These are phyloP conservation scores for Papilio gigon DNA, from an alignment of 2,888 invertebrate genomes.

Conservation along the genomic window DNA sequence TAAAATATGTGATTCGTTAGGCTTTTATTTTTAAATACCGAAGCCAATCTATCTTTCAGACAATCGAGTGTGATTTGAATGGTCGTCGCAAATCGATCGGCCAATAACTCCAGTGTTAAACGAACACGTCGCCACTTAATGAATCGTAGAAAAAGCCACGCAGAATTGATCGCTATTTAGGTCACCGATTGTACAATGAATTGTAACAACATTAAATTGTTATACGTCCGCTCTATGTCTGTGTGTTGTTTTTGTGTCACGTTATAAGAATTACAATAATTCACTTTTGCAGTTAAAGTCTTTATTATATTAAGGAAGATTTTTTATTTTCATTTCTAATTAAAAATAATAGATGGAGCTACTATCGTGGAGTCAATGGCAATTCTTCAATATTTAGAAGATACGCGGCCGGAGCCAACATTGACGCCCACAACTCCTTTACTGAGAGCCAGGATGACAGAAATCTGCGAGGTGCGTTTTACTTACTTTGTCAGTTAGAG, in stretches of 20 bases:
- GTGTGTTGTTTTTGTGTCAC: neutral
- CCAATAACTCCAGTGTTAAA: conserved; percentile 62
- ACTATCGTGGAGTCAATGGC: conserved; percentile 77
- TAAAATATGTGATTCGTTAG: neutral
- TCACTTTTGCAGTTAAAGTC: too few relatives aligned
- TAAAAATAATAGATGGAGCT: conserved; percentile 61
- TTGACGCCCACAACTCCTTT: conserved; percentile 81
- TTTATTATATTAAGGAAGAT: too few relatives aligned
- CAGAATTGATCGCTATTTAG: conserved; percentile 62
- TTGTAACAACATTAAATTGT: conserved; percentile 27
- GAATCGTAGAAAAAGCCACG: conserved; percentile 55
- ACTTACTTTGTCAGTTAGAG: neutral
- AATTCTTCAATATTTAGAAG: conserved; percentile 87
- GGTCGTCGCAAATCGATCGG: conserved; percentile 52
- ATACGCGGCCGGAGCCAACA: conserved; percentile 75
- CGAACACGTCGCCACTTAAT: conserved; percentile 55
- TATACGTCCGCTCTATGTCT: conserved; percentile 31
- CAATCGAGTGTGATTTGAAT: conserved; percentile 45
- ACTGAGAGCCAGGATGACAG: conserved; percentile 80
- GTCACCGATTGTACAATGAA: conserved; percentile 55
- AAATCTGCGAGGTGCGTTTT: conserved; percentile 69
- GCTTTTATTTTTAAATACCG: neutral
- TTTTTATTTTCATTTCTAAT: neutral
- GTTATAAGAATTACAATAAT: neutral
- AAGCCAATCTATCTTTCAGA: conserved; percentile 43